phyloP scores from a whole-genome alignment of 2,797 vertebrate species.

The Pseudotriccus pelzelni region DNA sequence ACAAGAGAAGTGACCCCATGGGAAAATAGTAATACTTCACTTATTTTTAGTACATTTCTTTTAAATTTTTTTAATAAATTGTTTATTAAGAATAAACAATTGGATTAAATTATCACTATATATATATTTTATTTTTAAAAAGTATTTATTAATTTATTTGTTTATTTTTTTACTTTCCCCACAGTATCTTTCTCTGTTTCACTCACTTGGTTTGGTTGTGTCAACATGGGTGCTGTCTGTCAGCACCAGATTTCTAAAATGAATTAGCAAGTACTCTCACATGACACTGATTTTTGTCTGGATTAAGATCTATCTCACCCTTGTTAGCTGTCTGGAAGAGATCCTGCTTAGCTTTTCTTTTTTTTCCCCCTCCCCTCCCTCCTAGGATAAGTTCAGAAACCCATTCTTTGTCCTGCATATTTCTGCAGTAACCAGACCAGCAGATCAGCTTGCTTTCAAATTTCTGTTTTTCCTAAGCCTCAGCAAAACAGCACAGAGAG shows the following conservation, averaged over 20 bases:
- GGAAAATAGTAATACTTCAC: neutral
- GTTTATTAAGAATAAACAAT: neutral
- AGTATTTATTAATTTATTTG: neutral
- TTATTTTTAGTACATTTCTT: neutral
- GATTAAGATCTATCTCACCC: neutral
- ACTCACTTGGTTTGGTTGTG: neutral
- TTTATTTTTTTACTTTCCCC: neutral
- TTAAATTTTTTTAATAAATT: too few species aligned
- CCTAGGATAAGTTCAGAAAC: neutral
- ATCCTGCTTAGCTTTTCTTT: neutral
- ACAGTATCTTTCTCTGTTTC: neutral
- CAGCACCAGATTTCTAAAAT: neutral
- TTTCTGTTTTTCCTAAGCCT: neutral
- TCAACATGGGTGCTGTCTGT: rapidly evolving
- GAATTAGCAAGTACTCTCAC: neutral
- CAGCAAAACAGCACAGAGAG: neutral
- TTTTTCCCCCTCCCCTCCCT: rapidly evolving
- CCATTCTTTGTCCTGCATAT: neutral
- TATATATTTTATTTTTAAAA: neutral
- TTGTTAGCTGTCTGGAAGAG: neutral
- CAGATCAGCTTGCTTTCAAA: neutral
- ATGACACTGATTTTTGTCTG: neutral
- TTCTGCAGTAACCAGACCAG: neutral
- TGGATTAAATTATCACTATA: neutral
- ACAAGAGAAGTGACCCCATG: neutral